These are phyloP conservation scores for Lacerta viridis DNA, from an alignment of 2,797 vertebrate species.

Conservation along the genomic window DNA sequence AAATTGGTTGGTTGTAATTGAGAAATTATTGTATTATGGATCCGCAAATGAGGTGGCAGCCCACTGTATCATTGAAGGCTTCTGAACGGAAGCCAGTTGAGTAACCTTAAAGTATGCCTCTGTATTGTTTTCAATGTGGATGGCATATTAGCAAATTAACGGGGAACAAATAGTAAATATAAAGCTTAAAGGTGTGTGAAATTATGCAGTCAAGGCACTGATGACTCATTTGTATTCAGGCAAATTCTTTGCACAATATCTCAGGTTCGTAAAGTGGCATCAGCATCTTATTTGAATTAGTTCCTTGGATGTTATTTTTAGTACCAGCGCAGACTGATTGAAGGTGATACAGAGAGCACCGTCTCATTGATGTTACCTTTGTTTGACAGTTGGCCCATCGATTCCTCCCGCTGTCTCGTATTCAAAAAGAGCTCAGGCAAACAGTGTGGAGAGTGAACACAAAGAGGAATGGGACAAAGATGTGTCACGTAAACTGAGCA, in stretches of 20 bases:
- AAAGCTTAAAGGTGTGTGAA: neutral
- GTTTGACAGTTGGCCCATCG: constrained; percentile 87
- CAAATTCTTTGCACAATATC: neutral
- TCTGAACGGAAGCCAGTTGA: neutral
- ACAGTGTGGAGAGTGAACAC: constrained; percentile 92
- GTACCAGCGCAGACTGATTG: neutral
- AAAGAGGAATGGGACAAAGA: constrained; percentile 94
- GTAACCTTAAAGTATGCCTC: neutral
- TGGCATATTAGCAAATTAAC: neutral
- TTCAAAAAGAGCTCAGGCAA: constrained; percentile 91
- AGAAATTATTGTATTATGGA: neutral
- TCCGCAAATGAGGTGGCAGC: neutral
- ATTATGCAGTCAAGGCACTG: neutral
- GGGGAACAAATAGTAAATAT: neutral
- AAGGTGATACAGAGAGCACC: constrained; percentile 48
- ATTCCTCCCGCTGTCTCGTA: constrained; percentile 92
- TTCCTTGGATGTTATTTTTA: constrained; percentile 21
- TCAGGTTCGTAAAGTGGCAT: neutral
- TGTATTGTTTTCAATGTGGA: neutral
- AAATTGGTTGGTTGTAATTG: neutral
- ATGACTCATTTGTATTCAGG: neutral
- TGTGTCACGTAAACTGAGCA: constrained; percentile 87
- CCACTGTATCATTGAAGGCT: neutral
- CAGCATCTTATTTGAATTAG: neutral
- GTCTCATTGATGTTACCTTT: constrained; percentile 46